Evolutionary conservation across 2,888 invertebrate species (phyloP).

Genomic region (Campopleginae sp.): DNA sequence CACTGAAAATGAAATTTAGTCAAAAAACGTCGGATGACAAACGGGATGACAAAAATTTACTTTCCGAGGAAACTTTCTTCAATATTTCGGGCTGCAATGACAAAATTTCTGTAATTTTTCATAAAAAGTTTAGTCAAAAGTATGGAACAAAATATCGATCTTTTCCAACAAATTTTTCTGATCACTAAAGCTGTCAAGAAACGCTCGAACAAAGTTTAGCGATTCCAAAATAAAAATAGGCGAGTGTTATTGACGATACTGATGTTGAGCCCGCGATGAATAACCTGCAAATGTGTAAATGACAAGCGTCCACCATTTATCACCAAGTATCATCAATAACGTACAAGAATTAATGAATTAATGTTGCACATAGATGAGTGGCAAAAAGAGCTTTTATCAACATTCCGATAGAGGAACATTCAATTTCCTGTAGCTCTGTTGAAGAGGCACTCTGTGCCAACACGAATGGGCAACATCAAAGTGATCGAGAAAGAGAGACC

Average conservation of each 20-base stretch:
- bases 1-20: too few relatives aligned
- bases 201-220: background rate
- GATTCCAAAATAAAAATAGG: background rate
- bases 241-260: background rate
- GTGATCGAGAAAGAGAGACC: constrained; percentile 2
- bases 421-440: constrained; percentile 1
- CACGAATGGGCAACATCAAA: constrained; percentile 35
- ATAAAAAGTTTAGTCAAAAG: too few relatives aligned
- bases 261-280: background rate
- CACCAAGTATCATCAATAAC: constrained; percentile 3
- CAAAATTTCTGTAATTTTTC: too few relatives aligned
- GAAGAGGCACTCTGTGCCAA: constrained; percentile 18
- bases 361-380: background rate
- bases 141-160: too few relatives aligned
- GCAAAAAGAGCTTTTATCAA: constrained; percentile 15
- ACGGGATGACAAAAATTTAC: too few relatives aligned
- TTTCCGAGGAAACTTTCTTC: too few relatives aligned
- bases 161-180: too few relatives aligned
- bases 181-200: background rate
- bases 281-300: background rate
- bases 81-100: too few relatives aligned
- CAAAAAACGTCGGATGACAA: too few relatives aligned
- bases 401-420: constrained; percentile 22
- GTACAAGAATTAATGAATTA: background rate
- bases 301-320: background rate